These are phyloP conservation scores for Pyrrhia umbra DNA, from an alignment of 2,888 invertebrate species.

Conservation along the genomic window DNA sequence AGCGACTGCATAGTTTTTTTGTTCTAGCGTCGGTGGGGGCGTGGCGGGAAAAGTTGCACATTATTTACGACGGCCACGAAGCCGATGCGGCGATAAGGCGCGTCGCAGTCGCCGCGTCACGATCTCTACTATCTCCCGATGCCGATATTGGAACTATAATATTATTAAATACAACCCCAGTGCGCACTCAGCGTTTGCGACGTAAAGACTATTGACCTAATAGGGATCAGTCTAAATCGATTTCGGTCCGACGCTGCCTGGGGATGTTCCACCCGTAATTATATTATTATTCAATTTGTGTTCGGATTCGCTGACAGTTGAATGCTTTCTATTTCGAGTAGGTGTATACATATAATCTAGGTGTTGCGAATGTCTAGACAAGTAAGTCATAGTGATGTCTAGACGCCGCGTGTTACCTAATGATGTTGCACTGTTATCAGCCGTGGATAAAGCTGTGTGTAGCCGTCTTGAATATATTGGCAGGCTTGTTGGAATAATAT, in stretches of 20 bases:
- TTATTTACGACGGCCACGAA: slow-evolving; percentile 90
- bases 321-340: slow-evolving; percentile 53
- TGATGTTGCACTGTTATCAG: slow-evolving; percentile 53
- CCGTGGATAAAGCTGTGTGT: slow-evolving; percentile 37
- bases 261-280: slow-evolving; percentile 53
- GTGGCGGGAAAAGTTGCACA: slow-evolving; percentile 90
- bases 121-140: slow-evolving; percentile 87
- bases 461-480: slow-evolving; percentile 33
- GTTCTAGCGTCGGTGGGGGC: slow-evolving; percentile 80
- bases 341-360: slow-evolving; percentile 48
- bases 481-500: slow-evolving; percentile 27
- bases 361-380: slow-evolving; percentile 59
- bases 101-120: slow-evolving; percentile 89
- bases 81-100: slow-evolving; percentile 89
- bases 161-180: slow-evolving; percentile 78
- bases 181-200: slow-evolving; percentile 60
- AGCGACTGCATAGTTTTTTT: slow-evolving; percentile 74
- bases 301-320: slow-evolving; percentile 43
- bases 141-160: slow-evolving; percentile 86
- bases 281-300: slow-evolving; percentile 56
- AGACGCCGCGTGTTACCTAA: slow-evolving; percentile 58
- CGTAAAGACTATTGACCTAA: slow-evolving; percentile 71
- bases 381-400: slow-evolving; percentile 59
- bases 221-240: slow-evolving; percentile 70
- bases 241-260: slow-evolving; percentile 48